phyloP scores from a whole-genome alignment of 1,140 invertebrate species.

The Drosophila subobscura region DNA sequence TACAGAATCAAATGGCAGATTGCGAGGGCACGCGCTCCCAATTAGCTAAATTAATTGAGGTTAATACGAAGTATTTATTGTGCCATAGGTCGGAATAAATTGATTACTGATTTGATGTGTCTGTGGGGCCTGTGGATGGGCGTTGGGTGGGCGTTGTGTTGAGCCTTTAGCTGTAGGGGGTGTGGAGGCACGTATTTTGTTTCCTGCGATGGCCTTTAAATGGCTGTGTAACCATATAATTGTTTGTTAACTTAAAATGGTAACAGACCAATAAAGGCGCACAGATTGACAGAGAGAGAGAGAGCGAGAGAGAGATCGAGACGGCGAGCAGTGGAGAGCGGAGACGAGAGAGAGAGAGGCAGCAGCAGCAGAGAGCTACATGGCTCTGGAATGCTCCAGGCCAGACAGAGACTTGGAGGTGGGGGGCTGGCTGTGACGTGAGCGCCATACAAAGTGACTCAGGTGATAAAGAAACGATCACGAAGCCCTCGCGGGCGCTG shows the following conservation, averaged over 20 bases:
- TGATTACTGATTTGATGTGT: slow-evolving; percentile 56
- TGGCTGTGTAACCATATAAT: slow-evolving; percentile 70
- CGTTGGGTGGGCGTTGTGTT: background rate
- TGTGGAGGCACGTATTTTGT: slow-evolving; percentile 50
- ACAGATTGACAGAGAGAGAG: slow-evolving; percentile 9
- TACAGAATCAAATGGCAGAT: slow-evolving; percentile 34
- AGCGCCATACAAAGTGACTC: slow-evolving; percentile 72
- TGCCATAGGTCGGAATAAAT: slow-evolving; percentile 60
- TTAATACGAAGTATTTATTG: slow-evolving; percentile 60
- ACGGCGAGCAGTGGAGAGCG: slow-evolving; percentile 20
- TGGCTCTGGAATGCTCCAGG: background rate
- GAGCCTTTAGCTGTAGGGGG: slow-evolving; percentile 1
- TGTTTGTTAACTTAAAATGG: slow-evolving; percentile 69
- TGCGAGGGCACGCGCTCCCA: slow-evolving; percentile 53
- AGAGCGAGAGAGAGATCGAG: slow-evolving; percentile 25
- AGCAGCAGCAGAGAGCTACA: no score
- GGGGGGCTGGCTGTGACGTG: slow-evolving; percentile 56
- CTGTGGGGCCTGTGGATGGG: background rate
- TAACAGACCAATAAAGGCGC: slow-evolving; percentile 53
- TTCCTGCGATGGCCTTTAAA: slow-evolving; percentile 69
- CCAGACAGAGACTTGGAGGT: slow-evolving; percentile 6
- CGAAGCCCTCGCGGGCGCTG: slow-evolving; percentile 12
- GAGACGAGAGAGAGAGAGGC: background rate
- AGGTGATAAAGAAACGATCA: slow-evolving; percentile 74
- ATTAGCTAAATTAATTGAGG: slow-evolving; percentile 76